Conservation (phyloP, 2,797 vertebrate genomes). For the Arvicola amphibius region DNA sequence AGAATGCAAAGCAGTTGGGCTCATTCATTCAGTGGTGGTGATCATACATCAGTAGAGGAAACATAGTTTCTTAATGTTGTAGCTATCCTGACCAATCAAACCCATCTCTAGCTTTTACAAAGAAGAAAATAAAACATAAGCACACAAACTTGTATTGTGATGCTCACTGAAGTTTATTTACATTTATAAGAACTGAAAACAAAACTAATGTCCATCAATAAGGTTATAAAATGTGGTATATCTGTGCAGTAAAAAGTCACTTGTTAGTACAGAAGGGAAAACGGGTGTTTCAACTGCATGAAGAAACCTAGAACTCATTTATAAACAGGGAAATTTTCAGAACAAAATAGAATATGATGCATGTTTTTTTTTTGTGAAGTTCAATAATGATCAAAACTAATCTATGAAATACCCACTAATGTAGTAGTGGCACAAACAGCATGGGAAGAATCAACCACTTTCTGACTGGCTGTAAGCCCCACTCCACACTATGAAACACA, state of each 20-base stretch:
- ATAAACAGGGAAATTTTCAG: neutral
- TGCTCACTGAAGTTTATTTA: neutral
- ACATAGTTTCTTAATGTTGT: neutral
- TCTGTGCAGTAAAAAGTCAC: neutral
- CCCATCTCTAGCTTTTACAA: neutral
- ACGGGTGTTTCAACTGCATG: neutral
- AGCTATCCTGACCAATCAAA: neutral
- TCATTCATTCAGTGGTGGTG: neutral
- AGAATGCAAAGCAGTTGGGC: neutral
- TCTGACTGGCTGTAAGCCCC: neutral
- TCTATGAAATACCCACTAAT: neutral
- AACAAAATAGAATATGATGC: neutral
- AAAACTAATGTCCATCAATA: neutral
- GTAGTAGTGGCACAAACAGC: no score
- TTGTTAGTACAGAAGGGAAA: neutral
- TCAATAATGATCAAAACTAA: neutral
- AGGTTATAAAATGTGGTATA: neutral
- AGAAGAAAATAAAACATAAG: neutral
- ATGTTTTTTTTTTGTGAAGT: constrained; percentile 22
- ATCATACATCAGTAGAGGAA: neutral
- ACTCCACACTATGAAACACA: neutral
- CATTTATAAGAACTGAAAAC: neutral
- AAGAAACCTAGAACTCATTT: neutral
- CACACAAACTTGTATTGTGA: neutral
- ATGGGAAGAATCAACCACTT: neutral